Evolutionary conservation across 2,797 vertebrate species (phyloP).

Genomic region (Prunella strophiata): DNA sequence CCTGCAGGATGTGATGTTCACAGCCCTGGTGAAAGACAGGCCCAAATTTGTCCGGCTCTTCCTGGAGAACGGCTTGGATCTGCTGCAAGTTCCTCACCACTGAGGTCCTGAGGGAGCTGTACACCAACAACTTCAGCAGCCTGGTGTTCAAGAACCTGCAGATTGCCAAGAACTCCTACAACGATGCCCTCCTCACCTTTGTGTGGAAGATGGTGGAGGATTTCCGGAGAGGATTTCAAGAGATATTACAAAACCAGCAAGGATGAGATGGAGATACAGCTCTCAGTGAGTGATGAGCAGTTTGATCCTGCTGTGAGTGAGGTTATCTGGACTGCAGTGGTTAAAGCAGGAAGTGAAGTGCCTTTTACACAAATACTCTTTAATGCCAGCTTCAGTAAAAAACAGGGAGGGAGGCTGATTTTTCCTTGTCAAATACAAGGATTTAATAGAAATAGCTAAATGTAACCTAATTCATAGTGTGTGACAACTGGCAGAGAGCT

Average conservation of each 20-base stretch:
- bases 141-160: constrained; percentile 82
- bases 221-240: constrained; percentile 75
- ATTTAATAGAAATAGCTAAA: not conserved
- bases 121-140: constrained; percentile 79
- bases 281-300: constrained; percentile 60
- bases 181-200: constrained; percentile 78
- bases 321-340: too few relatives aligned
- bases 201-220: constrained; percentile 83
- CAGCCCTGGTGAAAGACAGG: constrained; percentile 80
- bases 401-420: not conserved
- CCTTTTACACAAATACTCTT: not conserved
- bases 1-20: constrained; percentile 83
- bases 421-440: not conserved
- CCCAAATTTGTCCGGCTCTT: constrained; percentile 84
- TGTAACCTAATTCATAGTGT: not conserved
- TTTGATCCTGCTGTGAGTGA: not conserved
- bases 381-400: not conserved
- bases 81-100: constrained; percentile 80
- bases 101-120: constrained; percentile 80
- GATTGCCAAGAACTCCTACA: constrained; percentile 84
- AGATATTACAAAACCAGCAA: constrained; percentile 78
- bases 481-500: not conserved
- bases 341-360: not conserved
- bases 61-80: constrained; percentile 81
- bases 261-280: constrained; percentile 72